These are phyloP conservation scores for Huso huso DNA, from an alignment of 2,797 vertebrate species.

Conservation along the genomic window DNA sequence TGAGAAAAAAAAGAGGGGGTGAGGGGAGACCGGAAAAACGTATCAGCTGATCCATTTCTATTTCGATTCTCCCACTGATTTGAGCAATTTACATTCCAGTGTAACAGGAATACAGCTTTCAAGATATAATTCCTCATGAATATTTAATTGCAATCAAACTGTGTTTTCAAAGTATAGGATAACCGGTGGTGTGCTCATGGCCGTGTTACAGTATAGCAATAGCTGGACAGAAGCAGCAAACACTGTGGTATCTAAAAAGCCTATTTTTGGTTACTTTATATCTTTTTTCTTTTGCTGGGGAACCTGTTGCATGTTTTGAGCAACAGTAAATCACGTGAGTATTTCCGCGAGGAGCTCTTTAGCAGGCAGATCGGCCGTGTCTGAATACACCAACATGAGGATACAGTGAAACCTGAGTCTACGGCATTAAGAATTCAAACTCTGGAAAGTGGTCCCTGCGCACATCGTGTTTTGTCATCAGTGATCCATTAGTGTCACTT, in stretches of 20 bases:
- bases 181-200: conserved; percentile 41
- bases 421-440: conserved; percentile 63
- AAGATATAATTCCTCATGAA: conserved; percentile 58
- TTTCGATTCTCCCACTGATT: conserved; percentile 55
- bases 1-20: no score
- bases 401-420: conserved; percentile 62
- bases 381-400: conserved; percentile 41
- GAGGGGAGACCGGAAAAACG: no score
- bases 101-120: conserved; percentile 57
- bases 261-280: conserved; percentile 58
- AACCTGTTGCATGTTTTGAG: conserved; percentile 58
- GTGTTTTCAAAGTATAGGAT: conserved; percentile 57
- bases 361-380: conserved; percentile 49
- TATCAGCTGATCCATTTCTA: conserved; percentile 47
- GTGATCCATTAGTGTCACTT: conserved; percentile 76
- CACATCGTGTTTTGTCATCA: conserved; percentile 71
- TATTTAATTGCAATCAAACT: conserved; percentile 52
- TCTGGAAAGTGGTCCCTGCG: conserved; percentile 63
- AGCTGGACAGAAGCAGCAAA: conserved; percentile 36
- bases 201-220: conserved; percentile 47
- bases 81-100: conserved; percentile 54
- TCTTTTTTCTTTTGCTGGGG: conserved; percentile 29
- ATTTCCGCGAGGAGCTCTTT: conserved; percentile 63
- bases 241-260: conserved; percentile 44
- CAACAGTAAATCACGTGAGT: conserved; percentile 77